Base-by-base conservation (phyloP, 2,797 vertebrate species). In the Hypotaenidia okinawae region DNA sequence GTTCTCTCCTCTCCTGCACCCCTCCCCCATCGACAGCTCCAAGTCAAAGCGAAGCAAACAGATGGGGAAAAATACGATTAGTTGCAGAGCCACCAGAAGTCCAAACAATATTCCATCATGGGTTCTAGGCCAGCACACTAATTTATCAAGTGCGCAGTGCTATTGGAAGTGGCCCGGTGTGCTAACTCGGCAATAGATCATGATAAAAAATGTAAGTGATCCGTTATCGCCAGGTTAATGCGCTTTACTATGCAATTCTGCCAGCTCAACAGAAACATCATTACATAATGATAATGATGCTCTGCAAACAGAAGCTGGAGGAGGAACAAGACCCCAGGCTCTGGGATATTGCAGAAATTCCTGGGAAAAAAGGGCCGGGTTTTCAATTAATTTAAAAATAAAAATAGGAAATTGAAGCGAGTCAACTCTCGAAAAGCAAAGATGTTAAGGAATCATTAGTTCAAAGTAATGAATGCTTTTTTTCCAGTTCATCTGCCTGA, bases 141-240 rank as follows among this genome's bases (percentile, higher is more conserved):
- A 93, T 96, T 96, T 94, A 88, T 95, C 5, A 89, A 95, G 74
- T 78, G 61, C 3, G 0, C 0, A 0, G 67, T 75, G 54, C 91
- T 96, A 11, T 77, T 84, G 90, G 85, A 95, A 90, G 91, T 89
- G 85, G 87, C 82, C 94, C 1, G 28, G 80, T 93, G 80, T 58
- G 88, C 92, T 92, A 91, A 92, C 90, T 90, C 6, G 10, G 89
- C 93, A 96, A 96, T 95, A 95, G 94, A 93, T 96, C 95, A 96
- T 92, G 93, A 95, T 95, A 96, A 94, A 93, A 95, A 95, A 96
- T 94, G 86, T 92, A 94, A 95, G 92, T 77, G 81, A 94, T 95
- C 88, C 5, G 55, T 94, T 95, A 92, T 96, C 61, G 2, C 91
- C 89, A 89, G 91, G 88, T 94, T 95, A 96, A 96, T 93, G 91